These are phyloP conservation scores for Heterochromis multidens DNA, from an alignment of 2,113 vertebrate genomes.

Conservation along the genomic window DNA sequence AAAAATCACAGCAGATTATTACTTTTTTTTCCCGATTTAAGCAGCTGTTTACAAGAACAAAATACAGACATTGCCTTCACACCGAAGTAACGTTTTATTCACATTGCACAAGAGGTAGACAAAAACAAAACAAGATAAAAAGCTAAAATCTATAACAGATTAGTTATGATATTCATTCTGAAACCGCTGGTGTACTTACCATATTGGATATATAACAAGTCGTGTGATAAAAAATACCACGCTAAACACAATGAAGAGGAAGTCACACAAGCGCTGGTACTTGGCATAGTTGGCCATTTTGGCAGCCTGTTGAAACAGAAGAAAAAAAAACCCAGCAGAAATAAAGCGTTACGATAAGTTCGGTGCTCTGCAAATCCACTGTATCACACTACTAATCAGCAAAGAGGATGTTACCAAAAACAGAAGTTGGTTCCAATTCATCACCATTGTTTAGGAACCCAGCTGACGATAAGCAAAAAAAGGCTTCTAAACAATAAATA, in stretches of 20 bases:
- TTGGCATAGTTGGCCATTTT: slow-evolving; percentile 97
- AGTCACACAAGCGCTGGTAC: slow-evolving; percentile 89
- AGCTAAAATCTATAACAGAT: background rate
- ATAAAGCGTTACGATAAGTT: background rate
- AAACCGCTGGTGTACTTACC: slow-evolving; percentile 78
- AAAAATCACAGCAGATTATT: background rate
- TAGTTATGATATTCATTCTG: background rate
- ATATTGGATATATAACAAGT: slow-evolving; percentile 88
- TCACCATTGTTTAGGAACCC: background rate
- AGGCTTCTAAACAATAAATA: background rate
- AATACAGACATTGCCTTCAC: background rate
- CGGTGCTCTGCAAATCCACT: background rate
- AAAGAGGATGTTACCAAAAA: background rate
- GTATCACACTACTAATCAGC: background rate
- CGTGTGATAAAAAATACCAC: slow-evolving; percentile 87
- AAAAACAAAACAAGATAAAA: background rate
- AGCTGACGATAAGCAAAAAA: background rate
- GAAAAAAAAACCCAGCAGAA: background rate
- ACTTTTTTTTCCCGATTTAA: background rate
- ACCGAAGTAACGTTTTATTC: background rate
- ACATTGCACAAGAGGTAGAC: background rate
- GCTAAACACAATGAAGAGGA: slow-evolving; percentile 88
- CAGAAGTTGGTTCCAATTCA: background rate
- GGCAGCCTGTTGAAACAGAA: slow-evolving; percentile 78
- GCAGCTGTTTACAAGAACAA: background rate